Base-by-base conservation (phyloP, 1,140 invertebrate genomes). In the Globodera rostochiensis region DNA sequence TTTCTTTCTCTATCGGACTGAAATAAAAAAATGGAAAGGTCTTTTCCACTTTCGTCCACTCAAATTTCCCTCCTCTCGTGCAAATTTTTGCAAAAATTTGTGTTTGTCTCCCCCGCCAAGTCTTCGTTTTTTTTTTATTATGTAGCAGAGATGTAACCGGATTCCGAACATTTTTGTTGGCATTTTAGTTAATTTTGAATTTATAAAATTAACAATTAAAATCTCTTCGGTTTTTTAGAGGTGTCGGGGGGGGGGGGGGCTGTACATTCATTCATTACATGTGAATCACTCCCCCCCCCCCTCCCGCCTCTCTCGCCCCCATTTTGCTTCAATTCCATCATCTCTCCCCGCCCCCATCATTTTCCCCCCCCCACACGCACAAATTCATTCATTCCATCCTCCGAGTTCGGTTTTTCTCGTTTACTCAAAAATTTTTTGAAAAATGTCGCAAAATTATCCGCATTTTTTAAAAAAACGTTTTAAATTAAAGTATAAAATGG, bases 11-110 rank as follows among this genome's bases (percentile, higher is more conserved):
- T 45, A 71, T 71, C 69, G 13, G 69, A 36, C 6, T 8, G 69
- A 71, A 47, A 71, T 11, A 71, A 71, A 36, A 71, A 71, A 47
- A 25, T 36, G 69, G 25, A 71, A 71, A 71, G 21, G 69, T 36
- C 36, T 25, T 71, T 11, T 19, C 69, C 36, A 19, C 4, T 15
- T 64, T 15, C 19, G 5, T 19, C 6, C 19, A 15, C 57, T 64
- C 57, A 64, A 64, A 64, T 64, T 71, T 71, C 69, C 69, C 69
- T 71, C 36, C 46, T 36, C 46, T 36, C 46, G 4, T 6, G 36
- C 25, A 45, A 71, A 71, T 45, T 71, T 36, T 45, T 71, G 69
- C 69, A 71, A 71, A 36, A 71, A 45, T 47, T 45, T 36, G 25
- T 71, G 36, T 45, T 11, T 71, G 36, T 36, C 3, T 46, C 69